Conservation (phyloP, 2,113 vertebrate genomes). For the Neodon shergylaensis region DNA sequence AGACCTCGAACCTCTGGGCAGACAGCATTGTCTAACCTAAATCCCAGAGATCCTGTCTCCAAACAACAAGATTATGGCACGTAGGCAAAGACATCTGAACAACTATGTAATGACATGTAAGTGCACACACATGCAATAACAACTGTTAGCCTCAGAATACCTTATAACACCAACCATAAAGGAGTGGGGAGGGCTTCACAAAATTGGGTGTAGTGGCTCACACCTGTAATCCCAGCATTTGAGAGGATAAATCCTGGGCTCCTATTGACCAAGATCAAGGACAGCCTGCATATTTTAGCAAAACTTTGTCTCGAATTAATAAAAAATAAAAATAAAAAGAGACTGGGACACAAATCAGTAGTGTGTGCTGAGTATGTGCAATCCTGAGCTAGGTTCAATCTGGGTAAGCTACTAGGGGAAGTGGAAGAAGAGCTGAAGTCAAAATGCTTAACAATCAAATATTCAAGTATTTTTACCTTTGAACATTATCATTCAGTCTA, state of each 20-base stretch:
- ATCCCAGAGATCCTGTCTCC: not conserved
- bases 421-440: not conserved
- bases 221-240: not conserved
- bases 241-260: not conserved
- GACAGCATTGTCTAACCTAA: not conserved
- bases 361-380: not conserved
- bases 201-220: not conserved
- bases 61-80: not conserved
- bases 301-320: not conserved
- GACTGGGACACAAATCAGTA: not conserved
- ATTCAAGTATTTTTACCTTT: slow-evolving; percentile 5
- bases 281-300: not conserved
- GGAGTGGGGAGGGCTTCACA: not conserved
- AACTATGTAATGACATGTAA: not conserved
- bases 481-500: slow-evolving; percentile 1
- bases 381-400: not conserved
- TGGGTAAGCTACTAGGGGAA: not conserved
- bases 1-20: not conserved
- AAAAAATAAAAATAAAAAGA: not conserved
- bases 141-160: not conserved
- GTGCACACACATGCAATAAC: not conserved
- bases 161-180: not conserved
- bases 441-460: slow-evolving; percentile 45
- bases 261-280: not conserved
- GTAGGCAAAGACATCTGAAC: not conserved